Conservation (phyloP, 2,888 invertebrate species). For the Nesidiocoris tenuis region DNA sequence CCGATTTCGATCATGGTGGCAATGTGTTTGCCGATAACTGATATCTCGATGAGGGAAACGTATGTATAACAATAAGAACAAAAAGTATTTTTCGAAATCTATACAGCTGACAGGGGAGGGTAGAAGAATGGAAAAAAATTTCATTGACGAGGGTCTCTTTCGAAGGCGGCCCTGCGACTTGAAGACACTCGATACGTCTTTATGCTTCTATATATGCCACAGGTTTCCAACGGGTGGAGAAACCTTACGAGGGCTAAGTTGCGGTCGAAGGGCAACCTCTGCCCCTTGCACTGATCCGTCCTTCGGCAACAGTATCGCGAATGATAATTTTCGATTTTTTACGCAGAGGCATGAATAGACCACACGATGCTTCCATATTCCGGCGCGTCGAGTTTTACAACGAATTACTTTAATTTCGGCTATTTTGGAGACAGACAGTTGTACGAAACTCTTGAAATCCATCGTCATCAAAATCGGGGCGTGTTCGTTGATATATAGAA, state of each 20-base stretch:
- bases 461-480: no score
- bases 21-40: constrained; percentile 35
- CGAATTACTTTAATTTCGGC: no score
- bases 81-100: not conserved
- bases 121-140: not conserved
- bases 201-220: constrained; percentile 8
- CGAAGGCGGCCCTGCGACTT: not conserved
- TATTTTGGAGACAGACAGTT: no score
- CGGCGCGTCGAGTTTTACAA: no score
- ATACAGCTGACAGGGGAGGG: not conserved
- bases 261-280: not conserved
- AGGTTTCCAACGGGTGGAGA: constrained; percentile 11
- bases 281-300: not conserved
- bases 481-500: no score
- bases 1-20: constrained; percentile 26
- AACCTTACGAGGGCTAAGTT: not conserved
- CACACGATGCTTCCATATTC: no score
- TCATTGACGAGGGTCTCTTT: not conserved
- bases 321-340: no score
- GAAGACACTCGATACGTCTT: not conserved
- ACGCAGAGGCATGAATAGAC: no score
- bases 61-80: not conserved
- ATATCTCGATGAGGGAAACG: constrained; percentile 39
- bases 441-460: no score
- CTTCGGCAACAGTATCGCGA: not conserved